These are phyloP conservation scores for Drosophila prostipennis DNA, from an alignment of 2,888 invertebrate genomes.

Conservation along the genomic window DNA sequence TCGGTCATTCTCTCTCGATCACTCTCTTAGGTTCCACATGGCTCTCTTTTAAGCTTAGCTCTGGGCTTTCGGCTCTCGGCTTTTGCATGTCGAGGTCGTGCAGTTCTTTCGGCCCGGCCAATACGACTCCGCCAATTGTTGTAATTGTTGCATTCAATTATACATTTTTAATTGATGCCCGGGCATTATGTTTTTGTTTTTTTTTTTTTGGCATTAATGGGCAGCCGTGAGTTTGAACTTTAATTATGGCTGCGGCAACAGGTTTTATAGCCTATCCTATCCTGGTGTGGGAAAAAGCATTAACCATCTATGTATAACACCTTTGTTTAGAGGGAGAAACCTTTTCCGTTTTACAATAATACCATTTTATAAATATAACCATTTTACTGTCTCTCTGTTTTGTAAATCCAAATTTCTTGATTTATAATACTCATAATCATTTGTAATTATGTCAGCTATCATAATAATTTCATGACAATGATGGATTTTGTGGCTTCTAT, in stretches of 20 bases:
- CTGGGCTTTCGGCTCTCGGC: slow-evolving; percentile 13
- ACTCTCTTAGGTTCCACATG: slow-evolving; percentile 24
- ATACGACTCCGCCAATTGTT: slow-evolving; percentile 33
- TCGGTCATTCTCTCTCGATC: no score
- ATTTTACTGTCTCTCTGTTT: no score
- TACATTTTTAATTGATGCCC: slow-evolving; percentile 66
- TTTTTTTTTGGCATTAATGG: slow-evolving; percentile 43
- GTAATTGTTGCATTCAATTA: slow-evolving; percentile 69
- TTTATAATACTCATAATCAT: no score
- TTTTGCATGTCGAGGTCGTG: slow-evolving; percentile 80
- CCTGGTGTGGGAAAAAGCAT: slow-evolving; percentile 8
- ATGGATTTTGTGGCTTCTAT: no score
- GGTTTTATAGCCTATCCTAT: slow-evolving; percentile 4
- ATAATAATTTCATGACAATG: no score
- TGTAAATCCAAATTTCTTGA: no score
- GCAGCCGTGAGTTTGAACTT: slow-evolving; percentile 72
- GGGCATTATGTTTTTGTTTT: slow-evolving; percentile 48
- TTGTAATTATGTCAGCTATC: no score
- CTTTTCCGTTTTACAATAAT: no score
- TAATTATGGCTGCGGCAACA: slow-evolving; percentile 49
- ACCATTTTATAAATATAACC: no score
- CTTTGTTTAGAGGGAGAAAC: background rate
- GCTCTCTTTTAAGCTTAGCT: slow-evolving; percentile 14
- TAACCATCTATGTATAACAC: background rate
- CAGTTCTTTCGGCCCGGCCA: slow-evolving; percentile 46